Conservation (phyloP, 2,888 invertebrate genomes). For the Nomada fabriciana region DNA sequence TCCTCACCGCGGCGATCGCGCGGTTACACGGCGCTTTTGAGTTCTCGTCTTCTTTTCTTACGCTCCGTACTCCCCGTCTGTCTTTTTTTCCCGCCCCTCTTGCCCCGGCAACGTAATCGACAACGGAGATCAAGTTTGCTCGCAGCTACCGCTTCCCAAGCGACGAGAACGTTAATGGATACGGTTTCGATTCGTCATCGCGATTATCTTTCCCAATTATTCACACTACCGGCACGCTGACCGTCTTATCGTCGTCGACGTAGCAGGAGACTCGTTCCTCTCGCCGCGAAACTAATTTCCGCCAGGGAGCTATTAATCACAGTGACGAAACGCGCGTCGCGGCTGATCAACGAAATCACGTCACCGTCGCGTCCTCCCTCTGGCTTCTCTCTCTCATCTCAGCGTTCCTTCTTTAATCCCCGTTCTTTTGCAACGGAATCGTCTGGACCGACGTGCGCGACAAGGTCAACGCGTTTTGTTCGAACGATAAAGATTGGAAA, state of each 20-base stretch:
- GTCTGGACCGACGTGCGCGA: slow-evolving; percentile 16
- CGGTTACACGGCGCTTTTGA: slow-evolving; percentile 20
- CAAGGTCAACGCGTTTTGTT: slow-evolving; percentile 20
- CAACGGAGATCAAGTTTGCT: slow-evolving; percentile 12
- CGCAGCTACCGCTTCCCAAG: background rate
- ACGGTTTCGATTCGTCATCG: slow-evolving; percentile 43
- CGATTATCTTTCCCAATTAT: slow-evolving; percentile 48
- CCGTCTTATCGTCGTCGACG: slow-evolving; percentile 16
- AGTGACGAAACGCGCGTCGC: slow-evolving; percentile 15
- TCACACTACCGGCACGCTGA: slow-evolving; percentile 24
- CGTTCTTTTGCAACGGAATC: background rate
- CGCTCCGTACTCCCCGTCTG: background rate
- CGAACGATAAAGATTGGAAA: background rate
- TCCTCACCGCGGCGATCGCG: slow-evolving; percentile 13
- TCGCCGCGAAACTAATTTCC: slow-evolving; percentile 40
- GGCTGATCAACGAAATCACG: slow-evolving; percentile 28
- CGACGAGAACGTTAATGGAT: slow-evolving; percentile 5
- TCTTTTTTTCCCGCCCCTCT: background rate
- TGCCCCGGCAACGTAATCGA: slow-evolving; percentile 19
- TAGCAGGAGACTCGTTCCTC: background rate
- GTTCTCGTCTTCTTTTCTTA: background rate
- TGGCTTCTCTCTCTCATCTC: slow-evolving; percentile 14
- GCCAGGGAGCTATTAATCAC: slow-evolving; percentile 30
- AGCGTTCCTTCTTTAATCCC: background rate
- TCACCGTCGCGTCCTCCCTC: slow-evolving; percentile 2